phyloP scores from a whole-genome alignment of 1,140 invertebrate species.

The Drosophila ironensis region DNA sequence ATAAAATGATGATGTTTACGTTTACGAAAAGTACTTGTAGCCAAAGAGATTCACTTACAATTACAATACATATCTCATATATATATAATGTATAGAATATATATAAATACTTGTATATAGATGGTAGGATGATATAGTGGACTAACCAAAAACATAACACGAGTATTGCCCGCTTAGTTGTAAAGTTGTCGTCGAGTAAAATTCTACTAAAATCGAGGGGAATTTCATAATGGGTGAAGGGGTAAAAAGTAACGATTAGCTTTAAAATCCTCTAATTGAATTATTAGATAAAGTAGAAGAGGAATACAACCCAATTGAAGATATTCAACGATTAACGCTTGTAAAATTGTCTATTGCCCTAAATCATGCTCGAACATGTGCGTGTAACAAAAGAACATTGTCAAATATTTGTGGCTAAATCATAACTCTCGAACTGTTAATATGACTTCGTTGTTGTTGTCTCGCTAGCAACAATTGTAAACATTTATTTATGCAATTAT shows the following conservation, averaged over 20 bases:
- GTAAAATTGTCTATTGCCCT: conserved; percentile 63
- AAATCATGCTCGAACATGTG: conserved; percentile 70
- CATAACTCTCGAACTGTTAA: conserved; percentile 18
- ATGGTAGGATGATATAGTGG: conserved; percentile 22
- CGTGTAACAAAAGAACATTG: conserved; percentile 55
- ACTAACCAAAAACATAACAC: conserved; percentile 11
- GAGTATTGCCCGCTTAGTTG: conserved; percentile 21
- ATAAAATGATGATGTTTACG: conserved; percentile 65
- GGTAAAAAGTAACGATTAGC: conserved; percentile 6
- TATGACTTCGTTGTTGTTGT: conserved; percentile 51
- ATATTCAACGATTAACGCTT: conserved; percentile 38
- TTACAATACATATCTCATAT: conserved; percentile 24
- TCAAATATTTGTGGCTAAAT: conserved; percentile 48
- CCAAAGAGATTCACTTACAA: conserved; percentile 45
- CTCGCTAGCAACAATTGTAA: conserved; percentile 38
- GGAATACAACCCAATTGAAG: conserved; percentile 59
- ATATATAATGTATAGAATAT: no score
- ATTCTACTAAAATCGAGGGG: conserved; percentile 52
- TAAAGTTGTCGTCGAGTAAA: conserved; percentile 53
- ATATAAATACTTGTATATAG: conserved; percentile 19
- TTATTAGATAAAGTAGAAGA: conserved; percentile 13
- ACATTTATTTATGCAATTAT: conserved; percentile 40
- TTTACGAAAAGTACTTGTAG: conserved; percentile 53
- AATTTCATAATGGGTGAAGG: no score
- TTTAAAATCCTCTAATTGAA: conserved; percentile 38